Conservation (phyloP, 2,113 vertebrate species). For the Malurus cyaneus region DNA sequence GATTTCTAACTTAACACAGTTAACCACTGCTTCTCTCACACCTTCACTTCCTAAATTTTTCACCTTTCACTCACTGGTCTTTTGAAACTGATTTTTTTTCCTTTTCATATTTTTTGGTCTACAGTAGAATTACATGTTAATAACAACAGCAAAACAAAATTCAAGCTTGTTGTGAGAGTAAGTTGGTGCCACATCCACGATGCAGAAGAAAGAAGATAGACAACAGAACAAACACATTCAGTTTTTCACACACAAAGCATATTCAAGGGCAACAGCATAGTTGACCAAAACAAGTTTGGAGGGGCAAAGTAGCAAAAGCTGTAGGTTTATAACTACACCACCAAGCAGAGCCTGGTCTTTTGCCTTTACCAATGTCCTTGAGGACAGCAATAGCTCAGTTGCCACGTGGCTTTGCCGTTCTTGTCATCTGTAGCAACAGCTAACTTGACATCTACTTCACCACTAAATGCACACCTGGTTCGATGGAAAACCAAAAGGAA, state of each 20-base stretch:
- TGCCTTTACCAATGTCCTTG: background rate
- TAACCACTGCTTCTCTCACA: constrained; percentile 72
- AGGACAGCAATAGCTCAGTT: constrained; percentile 40
- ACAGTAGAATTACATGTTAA: constrained; percentile 82
- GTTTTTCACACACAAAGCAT: constrained; percentile 67
- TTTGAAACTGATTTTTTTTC: constrained; percentile 69
- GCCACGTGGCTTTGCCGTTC: constrained; percentile 26
- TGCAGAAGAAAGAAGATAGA: constrained; percentile 66
- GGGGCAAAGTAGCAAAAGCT: constrained; percentile 29
- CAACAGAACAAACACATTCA: constrained; percentile 57
- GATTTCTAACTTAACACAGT: constrained; percentile 73
- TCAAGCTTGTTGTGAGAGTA: constrained; percentile 63
- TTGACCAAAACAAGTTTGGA: constrained; percentile 51
- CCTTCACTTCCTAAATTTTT: constrained; percentile 59
- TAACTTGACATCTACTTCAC: background rate
- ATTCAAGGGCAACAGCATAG: constrained; percentile 49
- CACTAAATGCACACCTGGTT: constrained; percentile 13
- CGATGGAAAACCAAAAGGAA: constrained; percentile 35
- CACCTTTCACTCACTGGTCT: constrained; percentile 70
- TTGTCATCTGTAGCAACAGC: constrained; percentile 33
- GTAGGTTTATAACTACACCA: constrained; percentile 49
- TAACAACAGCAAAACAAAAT: constrained; percentile 71
- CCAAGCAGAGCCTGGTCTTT: constrained; percentile 37
- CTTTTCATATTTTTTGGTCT: constrained; percentile 81
- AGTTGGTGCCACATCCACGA: constrained; percentile 69